A percentile compares a stretch with the other conserved stretches of the same genome.
Conservation (phyloP, 1,140 invertebrate genomes). For the Bombus confusus region DNA sequence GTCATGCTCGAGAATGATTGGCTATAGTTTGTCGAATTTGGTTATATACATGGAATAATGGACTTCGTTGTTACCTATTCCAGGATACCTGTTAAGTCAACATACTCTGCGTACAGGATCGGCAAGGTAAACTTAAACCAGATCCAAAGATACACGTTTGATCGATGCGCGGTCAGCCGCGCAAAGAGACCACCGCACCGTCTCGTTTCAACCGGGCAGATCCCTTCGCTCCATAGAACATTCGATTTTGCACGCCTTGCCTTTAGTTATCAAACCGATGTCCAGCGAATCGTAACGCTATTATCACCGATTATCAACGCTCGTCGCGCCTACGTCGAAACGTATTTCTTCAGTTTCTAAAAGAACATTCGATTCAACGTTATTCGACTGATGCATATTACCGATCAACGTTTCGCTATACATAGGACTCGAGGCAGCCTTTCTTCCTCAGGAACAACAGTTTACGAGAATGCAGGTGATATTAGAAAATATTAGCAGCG, state of each 20-base stretch:
- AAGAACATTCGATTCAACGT: too few species aligned
- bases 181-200: neutral
- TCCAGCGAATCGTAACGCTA: neutral
- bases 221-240: neutral
- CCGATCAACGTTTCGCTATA: neutral
- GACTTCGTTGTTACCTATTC: neutral
- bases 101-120: neutral
- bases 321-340: too few species aligned
- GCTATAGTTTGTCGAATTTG: neutral
- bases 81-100: neutral
- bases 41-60: neutral
- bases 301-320: too few species aligned
- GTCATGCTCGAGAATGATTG: neutral
- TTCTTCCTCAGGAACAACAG: neutral
- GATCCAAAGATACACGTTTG: slow-evolving; percentile 1
- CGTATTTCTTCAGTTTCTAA: too few species aligned
- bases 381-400: neutral
- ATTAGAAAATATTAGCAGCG: neutral
- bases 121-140: neutral
- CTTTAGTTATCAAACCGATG: neutral
- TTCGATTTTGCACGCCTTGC: neutral
- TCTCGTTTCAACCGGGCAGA: neutral
- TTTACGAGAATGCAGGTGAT: neutral
- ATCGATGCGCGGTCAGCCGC: neutral
- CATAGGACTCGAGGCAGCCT: neutral